These are phyloP conservation scores for Leucoraja erinaceus DNA, from an alignment of 2,113 vertebrate species.

Conservation along the genomic window DNA sequence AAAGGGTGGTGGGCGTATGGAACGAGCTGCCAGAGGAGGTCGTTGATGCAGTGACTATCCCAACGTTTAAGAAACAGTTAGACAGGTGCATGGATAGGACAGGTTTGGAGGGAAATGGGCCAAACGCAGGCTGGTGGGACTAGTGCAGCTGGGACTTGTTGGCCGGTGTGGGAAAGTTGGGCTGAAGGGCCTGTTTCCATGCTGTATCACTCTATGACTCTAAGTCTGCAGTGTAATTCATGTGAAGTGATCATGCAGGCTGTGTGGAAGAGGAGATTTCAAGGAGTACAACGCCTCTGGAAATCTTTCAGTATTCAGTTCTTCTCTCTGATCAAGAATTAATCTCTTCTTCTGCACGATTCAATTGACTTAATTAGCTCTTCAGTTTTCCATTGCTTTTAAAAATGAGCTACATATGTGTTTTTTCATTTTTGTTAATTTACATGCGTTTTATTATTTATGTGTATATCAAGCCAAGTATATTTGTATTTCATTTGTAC, in stretches of 20 bases:
- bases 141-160: no score
- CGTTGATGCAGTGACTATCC: no score
- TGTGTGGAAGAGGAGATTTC: not conserved
- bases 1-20: no score
- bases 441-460: not conserved
- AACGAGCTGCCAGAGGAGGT: no score
- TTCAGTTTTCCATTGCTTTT: not conserved
- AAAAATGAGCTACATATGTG: not conserved
- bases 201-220: no score
- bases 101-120: no score
- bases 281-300: not conserved
- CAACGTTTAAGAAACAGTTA: no score
- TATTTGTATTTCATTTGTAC: not conserved
- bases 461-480: no score
- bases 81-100: no score
- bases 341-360: not conserved
- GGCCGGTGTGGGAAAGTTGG: no score
- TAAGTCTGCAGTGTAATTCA: not conserved
- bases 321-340: not conserved
- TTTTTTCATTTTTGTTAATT: not conserved
- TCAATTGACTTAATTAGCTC: slow-evolving; percentile 3
- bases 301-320: slow-evolving; percentile 1
- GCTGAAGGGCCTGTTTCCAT: no score
- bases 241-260: not conserved
- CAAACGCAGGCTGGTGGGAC: no score